Percentiles rank a stretch among this genome's conserved stretches.
These are phyloP conservation scores for Enteromius viviparus DNA, from an alignment of 2,797 vertebrate genomes.

Conservation along the genomic window DNA sequence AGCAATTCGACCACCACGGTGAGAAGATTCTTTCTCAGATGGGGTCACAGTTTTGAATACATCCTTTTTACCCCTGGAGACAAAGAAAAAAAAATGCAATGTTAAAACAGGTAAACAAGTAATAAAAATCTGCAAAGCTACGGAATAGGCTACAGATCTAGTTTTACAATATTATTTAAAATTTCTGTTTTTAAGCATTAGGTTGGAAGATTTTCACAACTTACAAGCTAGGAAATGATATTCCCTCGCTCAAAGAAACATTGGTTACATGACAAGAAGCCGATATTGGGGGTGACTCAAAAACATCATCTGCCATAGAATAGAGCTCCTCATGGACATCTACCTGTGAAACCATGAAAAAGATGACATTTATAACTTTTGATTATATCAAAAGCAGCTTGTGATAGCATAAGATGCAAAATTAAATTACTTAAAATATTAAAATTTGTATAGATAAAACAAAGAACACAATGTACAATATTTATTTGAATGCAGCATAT, in stretches of 20 bases:
- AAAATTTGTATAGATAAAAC: too few relatives aligned
- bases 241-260: constrained; percentile 64
- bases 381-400: too few relatives aligned
- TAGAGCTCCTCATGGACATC: constrained; percentile 86
- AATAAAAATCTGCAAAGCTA: neutral
- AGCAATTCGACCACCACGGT: constrained; percentile 86
- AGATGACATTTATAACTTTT: neutral
- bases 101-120: neutral
- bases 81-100: neutral
- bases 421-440: too few relatives aligned
- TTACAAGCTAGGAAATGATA: constrained; percentile 77
- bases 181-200: neutral
- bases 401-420: too few relatives aligned
- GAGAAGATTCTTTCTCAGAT: constrained; percentile 26
- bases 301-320: constrained; percentile 95
- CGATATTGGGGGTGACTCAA: constrained; percentile 92
- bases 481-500: too few relatives aligned
- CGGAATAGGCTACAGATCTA: neutral
- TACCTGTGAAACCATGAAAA: constrained; percentile 65
- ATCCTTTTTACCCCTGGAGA: constrained; percentile 74
- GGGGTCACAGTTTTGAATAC: constrained; percentile 39
- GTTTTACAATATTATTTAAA: neutral
- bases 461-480: too few relatives aligned
- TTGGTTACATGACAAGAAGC: constrained; percentile 75
- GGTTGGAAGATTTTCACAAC: constrained; percentile 52